Evolutionary conservation across 2,113 vertebrate species (phyloP), one percentile per base, ranked within the genome.

Genomic region (Pseudois nayaur): DNA sequence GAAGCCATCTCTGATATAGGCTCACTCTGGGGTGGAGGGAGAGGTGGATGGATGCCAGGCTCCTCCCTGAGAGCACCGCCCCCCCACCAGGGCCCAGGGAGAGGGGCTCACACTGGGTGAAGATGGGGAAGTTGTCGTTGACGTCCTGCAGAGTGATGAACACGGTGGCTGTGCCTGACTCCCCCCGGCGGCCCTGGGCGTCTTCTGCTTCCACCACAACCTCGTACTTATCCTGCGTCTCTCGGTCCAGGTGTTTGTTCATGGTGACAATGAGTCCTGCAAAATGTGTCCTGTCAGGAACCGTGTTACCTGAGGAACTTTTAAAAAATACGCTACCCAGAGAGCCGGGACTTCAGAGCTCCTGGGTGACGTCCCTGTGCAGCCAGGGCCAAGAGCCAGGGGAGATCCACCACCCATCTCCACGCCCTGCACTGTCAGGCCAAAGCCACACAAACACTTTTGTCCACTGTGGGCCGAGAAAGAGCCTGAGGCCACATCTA

Each of bases 101-200:
- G 71, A 78, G 76, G 15, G 89, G 97, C 99, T 99, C 98, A 99
- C 99, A 0, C 97, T 97, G 94, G 64, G 98, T 99, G 98, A 99
- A 99, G 60, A 98, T 98, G 0, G 99, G 99, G 15, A 99, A 98
- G 98, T 99, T 99, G 98, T 99, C 99, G 0, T 99, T 99, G 98
- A 99, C 98, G 95, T 99, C 99, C 0, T 67, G 97, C 96, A 99
- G 96, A 10, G 92, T 99, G 98, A 99, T 99, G 89, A 98, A 98
- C 89, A 99, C 99, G 0, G 99, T 99, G 84, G 99, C 99, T 8
- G 99, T 99, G 97, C 99, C 99, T 0, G 98, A 99, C 16, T 99
- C 98, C 79, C 99, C 99, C 0, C 27, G 45, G 17, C 96, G 96
- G 4, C 99, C 99, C 3, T 98, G 98, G 94, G 98, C 98, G 62